These are phyloP conservation scores for Myotis davidii DNA, from an alignment of 2,113 vertebrate species.

Conservation along the genomic window DNA sequence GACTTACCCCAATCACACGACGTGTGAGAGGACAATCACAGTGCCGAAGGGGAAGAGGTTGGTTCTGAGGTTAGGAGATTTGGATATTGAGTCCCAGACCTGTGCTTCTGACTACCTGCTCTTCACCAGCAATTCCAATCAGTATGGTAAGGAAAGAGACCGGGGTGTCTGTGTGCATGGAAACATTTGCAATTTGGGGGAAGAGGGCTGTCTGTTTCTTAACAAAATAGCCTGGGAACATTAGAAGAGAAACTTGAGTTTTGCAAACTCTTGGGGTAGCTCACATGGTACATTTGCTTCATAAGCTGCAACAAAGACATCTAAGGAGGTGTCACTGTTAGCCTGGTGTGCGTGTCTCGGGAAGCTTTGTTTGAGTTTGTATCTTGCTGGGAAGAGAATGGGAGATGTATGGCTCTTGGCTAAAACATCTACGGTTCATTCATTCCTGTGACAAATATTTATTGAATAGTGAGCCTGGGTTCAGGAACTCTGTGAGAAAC, in stretches of 20 bases:
- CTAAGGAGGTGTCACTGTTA: neutral
- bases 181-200: neutral
- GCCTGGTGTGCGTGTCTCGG: neutral
- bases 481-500: neutral
- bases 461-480: neutral
- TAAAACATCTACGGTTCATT: neutral
- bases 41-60: constrained; percentile 87
- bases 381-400: neutral
- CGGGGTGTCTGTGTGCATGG: neutral
- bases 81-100: constrained; percentile 89
- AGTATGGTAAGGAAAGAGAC: constrained; percentile 82
- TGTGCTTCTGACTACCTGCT: constrained; percentile 88
- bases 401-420: neutral
- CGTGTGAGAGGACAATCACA: constrained; percentile 88
- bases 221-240: neutral
- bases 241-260: neutral
- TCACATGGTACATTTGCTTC: constrained; percentile 2
- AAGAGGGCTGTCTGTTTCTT: neutral
- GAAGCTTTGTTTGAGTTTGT: neutral
- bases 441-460: neutral
- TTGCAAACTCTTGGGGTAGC: neutral
- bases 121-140: constrained; percentile 82
- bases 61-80: constrained; percentile 89
- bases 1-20: constrained; percentile 90
- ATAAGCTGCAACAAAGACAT: neutral